Evolutionary conservation across 2,888 invertebrate genomes (phyloP), one percentile per base, ranked within the genome.

Genomic region (Dryobota labecula): DNA sequence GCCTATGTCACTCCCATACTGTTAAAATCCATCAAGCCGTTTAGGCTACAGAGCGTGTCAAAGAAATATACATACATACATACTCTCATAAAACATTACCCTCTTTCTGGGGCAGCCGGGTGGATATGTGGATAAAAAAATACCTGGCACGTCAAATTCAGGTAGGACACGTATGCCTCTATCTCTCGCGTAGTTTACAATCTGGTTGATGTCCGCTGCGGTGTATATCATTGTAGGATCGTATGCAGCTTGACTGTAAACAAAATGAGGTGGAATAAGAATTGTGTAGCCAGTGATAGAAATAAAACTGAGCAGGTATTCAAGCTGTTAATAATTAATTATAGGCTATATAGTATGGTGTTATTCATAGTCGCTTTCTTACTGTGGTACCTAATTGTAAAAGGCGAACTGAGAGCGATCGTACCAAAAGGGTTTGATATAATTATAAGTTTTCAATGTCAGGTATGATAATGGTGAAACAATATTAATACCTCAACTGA

Each of bases 161-260:
- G 61, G 61, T n/a, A 61, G n/a, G 3, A 61, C 61, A 18, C 61
- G 61, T 49, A 61, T 49, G 30, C 61, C 61, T 49, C 61, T 61
- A 11, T 61, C 87, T 82, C 98, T 96, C 0, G 98, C 99, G 91
- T 97, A 97, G 84, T 98, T 97, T 43, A 99, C 97, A 0, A 99
- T 94, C 58, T 96, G 94, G 49, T 94, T 91, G 0, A 98, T 96
- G 85, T 98, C 97, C 3, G 92, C 89, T 70, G 94, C 96, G 0
- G 97, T 96, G 91, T 98, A 98, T 4, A 97, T 94, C 83, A 96
- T 92, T 0, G 95, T 91, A 0, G 96, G 94, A 84, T 97, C 96
- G 85, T 97, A 98, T 0, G 98, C 97, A 3, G 98, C 98, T 82
- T 92, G 91, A 86, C 97, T 97, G 89, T 56, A 95, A 94, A 51